Evolutionary conservation across 2,797 vertebrate species (phyloP).

Genomic region (Luscinia luscinia): DNA sequence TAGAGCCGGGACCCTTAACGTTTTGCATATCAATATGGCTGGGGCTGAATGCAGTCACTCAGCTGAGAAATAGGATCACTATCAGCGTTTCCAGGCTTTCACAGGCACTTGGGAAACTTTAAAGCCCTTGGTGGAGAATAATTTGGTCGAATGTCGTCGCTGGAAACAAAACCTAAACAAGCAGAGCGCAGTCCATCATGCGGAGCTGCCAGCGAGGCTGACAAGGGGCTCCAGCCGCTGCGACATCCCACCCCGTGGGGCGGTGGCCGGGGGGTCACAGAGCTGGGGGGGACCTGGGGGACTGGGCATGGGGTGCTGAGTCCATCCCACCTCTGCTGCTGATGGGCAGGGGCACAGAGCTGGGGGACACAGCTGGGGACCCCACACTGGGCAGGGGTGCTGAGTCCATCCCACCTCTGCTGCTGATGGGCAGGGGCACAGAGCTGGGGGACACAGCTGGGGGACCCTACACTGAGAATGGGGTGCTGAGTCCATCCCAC

Average conservation of each 20-base stretch:
- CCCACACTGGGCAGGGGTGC: no score
- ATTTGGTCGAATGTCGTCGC: slow-evolving; percentile 77
- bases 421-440: no score
- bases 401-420: no score
- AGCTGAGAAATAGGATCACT: slow-evolving; percentile 87
- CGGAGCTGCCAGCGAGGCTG: slow-evolving; percentile 23
- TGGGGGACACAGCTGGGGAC: no score
- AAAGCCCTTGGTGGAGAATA: slow-evolving; percentile 73
- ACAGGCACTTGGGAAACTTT: slow-evolving; percentile 83
- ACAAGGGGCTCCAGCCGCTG: slow-evolving; percentile 37
- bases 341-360: no score
- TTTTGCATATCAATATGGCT: slow-evolving; percentile 88
- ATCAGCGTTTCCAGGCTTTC: slow-evolving; percentile 81
- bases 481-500: no score
- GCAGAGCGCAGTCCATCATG: slow-evolving; percentile 70
- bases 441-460: no score
- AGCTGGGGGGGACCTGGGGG: background rate
- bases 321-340: no score
- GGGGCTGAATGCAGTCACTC: slow-evolving; percentile 85
- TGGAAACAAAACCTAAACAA: slow-evolving; percentile 75
- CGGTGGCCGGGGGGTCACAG: background rate
- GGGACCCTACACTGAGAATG: no score
- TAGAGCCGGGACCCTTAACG: slow-evolving; percentile 71
- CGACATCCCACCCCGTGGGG: slow-evolving; percentile 9
- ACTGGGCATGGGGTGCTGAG: no score